Percentiles rank a stretch among this genome's conserved stretches.
phyloP scores from a whole-genome alignment of 2,797 vertebrate species.

The Tapirus indicus region DNA sequence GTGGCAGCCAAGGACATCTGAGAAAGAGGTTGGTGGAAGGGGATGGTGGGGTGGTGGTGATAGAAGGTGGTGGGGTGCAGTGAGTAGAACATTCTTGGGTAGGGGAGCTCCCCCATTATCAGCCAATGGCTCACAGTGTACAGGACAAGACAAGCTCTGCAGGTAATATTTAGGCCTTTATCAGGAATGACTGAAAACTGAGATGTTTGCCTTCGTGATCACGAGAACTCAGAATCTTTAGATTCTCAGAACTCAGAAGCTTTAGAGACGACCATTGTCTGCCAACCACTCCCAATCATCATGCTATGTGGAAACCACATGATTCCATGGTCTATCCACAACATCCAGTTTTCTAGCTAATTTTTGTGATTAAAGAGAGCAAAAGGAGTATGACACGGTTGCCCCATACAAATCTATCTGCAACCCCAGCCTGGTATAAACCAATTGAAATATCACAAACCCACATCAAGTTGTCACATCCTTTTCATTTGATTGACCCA shows the following conservation, averaged over 20 bases:
- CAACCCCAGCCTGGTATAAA: neutral
- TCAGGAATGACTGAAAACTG: neutral
- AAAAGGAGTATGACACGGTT: neutral
- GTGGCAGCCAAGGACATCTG: neutral
- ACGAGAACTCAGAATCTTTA: neutral
- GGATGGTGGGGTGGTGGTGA: neutral
- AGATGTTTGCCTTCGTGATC: neutral
- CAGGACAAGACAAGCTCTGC: neutral
- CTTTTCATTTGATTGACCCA: slow-evolving; percentile 58
- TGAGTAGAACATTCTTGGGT: neutral
- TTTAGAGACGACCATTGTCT: neutral
- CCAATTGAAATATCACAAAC: slow-evolving; percentile 33
- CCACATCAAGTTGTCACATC: slow-evolving; percentile 50
- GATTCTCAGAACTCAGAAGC: neutral
- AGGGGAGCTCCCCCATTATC: neutral
- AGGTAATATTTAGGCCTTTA: neutral
- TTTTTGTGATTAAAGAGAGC: slow-evolving; percentile 61
- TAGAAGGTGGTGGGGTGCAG: too few species aligned
- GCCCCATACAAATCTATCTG: neutral
- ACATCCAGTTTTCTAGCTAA: neutral
- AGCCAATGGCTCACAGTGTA: neutral
- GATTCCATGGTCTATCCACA: slow-evolving; percentile 23
- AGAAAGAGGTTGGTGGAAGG: neutral
- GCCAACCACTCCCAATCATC: neutral
- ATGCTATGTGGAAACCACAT: neutral